Evolutionary conservation across 2,797 vertebrate genomes (phyloP), one percentile per base, ranked within the genome.

Genomic region (Pipistrellus pipistrellus): DNA sequence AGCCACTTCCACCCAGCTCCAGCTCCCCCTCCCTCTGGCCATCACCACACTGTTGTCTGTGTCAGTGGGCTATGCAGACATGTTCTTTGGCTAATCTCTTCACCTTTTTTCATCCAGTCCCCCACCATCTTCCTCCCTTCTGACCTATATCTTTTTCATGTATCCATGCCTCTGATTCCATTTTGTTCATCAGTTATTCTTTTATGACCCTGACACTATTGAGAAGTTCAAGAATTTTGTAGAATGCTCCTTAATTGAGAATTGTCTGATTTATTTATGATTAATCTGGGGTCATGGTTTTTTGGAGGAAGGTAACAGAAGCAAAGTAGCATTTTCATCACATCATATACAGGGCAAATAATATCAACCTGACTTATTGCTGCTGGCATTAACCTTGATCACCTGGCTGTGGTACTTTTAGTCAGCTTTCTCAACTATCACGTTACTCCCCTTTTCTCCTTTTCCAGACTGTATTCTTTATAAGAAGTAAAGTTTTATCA

Each of bases 141-240:
- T 64, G 62, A n/a, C 62, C 7, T 64, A 59, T n/a, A n/a, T 18
- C n/a, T 66, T 15, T 66, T 32, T n/a, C 64, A 18, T 20, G 64
- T 66, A 66, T 32, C 64, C 64, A 66, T 66, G 64, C n/a, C 64
- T 18, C n/a, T 66, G 64, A 18, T 32, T 66, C n/a, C 32, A 9
- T 66, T 66, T 32, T 66, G 30, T 32, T 32, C 64, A n/a, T 17
- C 62, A 66, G 64, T 32, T 66, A 66, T 66, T 82, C 38, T 41
- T 94, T 72, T 85, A 57, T 62, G 32, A 91, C 25, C 23, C 62
- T 86, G 53, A 77, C 27, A 80, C 14, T 64, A 12, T 91, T 51
- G 12, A 85, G 55, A 57, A 57, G 55, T 13, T 32, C 20, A 85
- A 30, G 1, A 78, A 78, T 75, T 81, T 82, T 90, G 10, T 35